Evolutionary conservation across 2,113 vertebrate species (phyloP).

Genomic region (Sciurus niger): DNA sequence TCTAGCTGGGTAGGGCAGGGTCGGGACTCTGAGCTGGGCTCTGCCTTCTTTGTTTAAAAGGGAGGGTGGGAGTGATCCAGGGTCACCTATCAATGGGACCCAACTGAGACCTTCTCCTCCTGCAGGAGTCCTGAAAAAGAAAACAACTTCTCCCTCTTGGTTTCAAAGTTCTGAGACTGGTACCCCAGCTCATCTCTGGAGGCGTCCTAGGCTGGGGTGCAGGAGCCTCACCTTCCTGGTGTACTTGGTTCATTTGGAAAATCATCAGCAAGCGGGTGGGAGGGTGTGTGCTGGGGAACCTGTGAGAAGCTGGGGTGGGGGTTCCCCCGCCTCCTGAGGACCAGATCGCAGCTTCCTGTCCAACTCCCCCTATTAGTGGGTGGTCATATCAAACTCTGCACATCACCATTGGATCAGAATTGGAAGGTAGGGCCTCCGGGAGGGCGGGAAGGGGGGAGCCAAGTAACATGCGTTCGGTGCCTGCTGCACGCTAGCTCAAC

Average conservation of each 20-base stretch:
- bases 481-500: constrained; percentile 67
- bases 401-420: constrained; percentile 73
- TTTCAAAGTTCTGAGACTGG: constrained; percentile 20
- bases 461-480: constrained; percentile 8
- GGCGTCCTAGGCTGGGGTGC: not conserved
- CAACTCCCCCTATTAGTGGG: constrained; percentile 59
- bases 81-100: not conserved
- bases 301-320: not conserved
- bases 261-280: not conserved
- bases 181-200: not conserved
- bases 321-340: not conserved
- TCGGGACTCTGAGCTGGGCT: not conserved
- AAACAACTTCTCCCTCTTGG: not conserved
- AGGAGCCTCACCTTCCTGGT: not conserved
- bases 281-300: not conserved
- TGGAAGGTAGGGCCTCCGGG: constrained; percentile 70
- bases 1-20: not conserved
- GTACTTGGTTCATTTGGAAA: not conserved
- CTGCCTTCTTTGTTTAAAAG: constrained; percentile 19
- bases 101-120: not conserved
- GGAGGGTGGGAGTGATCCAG: not conserved
- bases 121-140: not conserved
- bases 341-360: constrained; percentile 51
- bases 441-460: constrained; percentile 46
- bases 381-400: constrained; percentile 73